Evolutionary conservation across 92 coral and sea anemone genomes (phyloP).

Genomic region (Metridium senile): DNA sequence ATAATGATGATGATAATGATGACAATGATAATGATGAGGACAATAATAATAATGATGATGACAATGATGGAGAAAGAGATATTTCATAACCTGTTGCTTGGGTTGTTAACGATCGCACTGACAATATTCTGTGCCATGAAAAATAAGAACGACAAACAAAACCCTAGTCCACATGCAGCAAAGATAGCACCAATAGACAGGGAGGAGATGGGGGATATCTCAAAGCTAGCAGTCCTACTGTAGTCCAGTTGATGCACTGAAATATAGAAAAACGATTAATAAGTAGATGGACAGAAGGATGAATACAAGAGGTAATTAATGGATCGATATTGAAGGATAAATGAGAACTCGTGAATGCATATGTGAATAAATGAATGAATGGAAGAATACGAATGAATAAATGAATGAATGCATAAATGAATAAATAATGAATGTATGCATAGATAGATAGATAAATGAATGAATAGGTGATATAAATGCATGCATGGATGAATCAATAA

Average conservation of each 20-base stretch:
- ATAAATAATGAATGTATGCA: too few relatives aligned
- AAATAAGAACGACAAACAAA: constrained; percentile 69
- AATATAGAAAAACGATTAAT: neutral
- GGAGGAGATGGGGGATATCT: constrained; percentile 30
- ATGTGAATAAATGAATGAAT: too few relatives aligned
- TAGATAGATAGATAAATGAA: too few relatives aligned
- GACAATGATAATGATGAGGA: too few relatives aligned
- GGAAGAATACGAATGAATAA: too few relatives aligned
- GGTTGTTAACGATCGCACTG: constrained; percentile 85
- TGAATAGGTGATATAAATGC: too few relatives aligned
- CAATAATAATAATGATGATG: neutral
- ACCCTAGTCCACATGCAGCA: constrained; percentile 78
- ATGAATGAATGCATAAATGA: too few relatives aligned
- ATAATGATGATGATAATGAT: too few relatives aligned
- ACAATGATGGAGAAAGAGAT: neutral
- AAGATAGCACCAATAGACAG: constrained; percentile 71
- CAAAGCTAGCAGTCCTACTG: neutral
- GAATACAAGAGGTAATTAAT: too few relatives aligned
- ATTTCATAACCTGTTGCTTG: constrained; percentile 67
- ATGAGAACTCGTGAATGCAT: too few relatives aligned
- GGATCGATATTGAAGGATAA: too few relatives aligned
- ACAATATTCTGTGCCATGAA: constrained; percentile 87
- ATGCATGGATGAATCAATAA: too few relatives aligned
- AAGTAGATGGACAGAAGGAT: neutral
- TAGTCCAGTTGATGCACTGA: constrained; percentile 7